phyloP scores from a whole-genome alignment of 1,140 invertebrate species.

The Drosophila asahinai region DNA sequence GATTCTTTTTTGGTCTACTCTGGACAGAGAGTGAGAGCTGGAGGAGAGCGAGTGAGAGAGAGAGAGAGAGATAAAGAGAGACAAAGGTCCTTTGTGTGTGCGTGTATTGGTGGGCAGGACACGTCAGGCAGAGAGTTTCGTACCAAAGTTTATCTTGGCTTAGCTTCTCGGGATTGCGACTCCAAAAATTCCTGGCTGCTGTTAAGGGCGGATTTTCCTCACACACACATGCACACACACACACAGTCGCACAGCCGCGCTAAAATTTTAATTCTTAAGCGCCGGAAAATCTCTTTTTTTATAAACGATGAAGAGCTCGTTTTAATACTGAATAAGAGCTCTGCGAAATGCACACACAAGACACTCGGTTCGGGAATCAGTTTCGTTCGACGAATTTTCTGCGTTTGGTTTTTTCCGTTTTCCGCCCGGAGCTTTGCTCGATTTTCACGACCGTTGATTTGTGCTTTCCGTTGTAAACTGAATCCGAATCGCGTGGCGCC shows the following conservation, averaged over 20 bases:
- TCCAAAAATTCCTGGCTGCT: slow-evolving; percentile 34
- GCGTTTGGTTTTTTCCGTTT: slow-evolving; percentile 33
- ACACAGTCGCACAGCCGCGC: slow-evolving; percentile 23
- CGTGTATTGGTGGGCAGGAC: slow-evolving; percentile 69
- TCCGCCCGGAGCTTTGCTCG: slow-evolving; percentile 64
- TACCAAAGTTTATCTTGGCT: slow-evolving; percentile 77
- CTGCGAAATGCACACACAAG: slow-evolving; percentile 21
- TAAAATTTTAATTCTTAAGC: slow-evolving; percentile 31
- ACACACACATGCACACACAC: slow-evolving; percentile 42
- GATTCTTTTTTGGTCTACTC: neutral
- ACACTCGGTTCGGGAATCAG: slow-evolving; percentile 34
- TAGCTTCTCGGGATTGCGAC: slow-evolving; percentile 50
- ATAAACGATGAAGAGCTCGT: slow-evolving; percentile 5
- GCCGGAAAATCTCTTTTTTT: slow-evolving; percentile 27
- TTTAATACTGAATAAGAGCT: slow-evolving; percentile 16
- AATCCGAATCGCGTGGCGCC: slow-evolving; percentile 69
- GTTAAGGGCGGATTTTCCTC: slow-evolving; percentile 68
- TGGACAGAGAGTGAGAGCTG: slow-evolving; percentile 5
- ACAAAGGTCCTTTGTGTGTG: slow-evolving; percentile 30
- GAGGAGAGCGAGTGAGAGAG: neutral
- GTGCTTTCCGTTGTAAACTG: slow-evolving; percentile 80
- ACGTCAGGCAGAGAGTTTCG: slow-evolving; percentile 69
- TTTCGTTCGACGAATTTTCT: slow-evolving; percentile 59
- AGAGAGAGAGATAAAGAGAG: slow-evolving; percentile 16
- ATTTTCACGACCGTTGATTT: slow-evolving; percentile 77